Percentiles rank a stretch among this genome's conserved stretches.
These are phyloP conservation scores for Drosophila guanche DNA, from an alignment of 1,140 invertebrate genomes.

Conservation along the genomic window DNA sequence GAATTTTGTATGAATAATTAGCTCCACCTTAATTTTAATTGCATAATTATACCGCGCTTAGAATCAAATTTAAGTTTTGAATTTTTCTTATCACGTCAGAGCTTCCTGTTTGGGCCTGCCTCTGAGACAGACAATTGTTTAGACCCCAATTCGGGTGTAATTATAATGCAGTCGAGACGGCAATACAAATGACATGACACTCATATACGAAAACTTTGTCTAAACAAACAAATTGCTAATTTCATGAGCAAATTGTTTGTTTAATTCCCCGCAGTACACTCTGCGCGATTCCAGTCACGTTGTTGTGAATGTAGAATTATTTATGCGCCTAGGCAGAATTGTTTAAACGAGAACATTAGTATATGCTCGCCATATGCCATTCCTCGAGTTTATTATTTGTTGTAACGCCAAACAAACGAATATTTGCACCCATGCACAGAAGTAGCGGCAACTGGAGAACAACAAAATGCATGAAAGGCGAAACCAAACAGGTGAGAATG, in stretches of 20 bases:
- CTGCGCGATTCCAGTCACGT: constrained; percentile 31
- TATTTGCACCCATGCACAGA: constrained; percentile 4
- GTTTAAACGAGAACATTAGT: not conserved
- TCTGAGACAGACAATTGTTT: constrained; percentile 43
- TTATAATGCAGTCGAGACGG: constrained; percentile 60
- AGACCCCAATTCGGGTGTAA: constrained; percentile 53
- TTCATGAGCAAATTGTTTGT: constrained; percentile 32
- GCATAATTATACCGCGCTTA: constrained; percentile 35
- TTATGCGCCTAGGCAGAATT: not conserved
- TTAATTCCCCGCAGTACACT: not conserved
- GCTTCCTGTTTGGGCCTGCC: constrained; percentile 57
- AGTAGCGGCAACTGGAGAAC: constrained; percentile 32
- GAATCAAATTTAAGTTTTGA: constrained; percentile 5
- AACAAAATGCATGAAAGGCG: constrained; percentile 21
- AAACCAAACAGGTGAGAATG: constrained; percentile 32
- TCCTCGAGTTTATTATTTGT: constrained; percentile 24
- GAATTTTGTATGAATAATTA: too few species aligned
- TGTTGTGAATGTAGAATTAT: not conserved
- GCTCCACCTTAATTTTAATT: constrained; percentile 22
- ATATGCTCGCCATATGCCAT: constrained; percentile 31
- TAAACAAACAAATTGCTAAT: constrained; percentile 45
- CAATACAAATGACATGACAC: constrained; percentile 59
- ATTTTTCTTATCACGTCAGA: constrained; percentile 43
- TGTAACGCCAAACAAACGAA: constrained; percentile 3
- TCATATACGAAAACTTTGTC: constrained; percentile 5